phyloP scores from a whole-genome alignment of 2,888 invertebrate genomes.

The Chromoteleia sp. region DNA sequence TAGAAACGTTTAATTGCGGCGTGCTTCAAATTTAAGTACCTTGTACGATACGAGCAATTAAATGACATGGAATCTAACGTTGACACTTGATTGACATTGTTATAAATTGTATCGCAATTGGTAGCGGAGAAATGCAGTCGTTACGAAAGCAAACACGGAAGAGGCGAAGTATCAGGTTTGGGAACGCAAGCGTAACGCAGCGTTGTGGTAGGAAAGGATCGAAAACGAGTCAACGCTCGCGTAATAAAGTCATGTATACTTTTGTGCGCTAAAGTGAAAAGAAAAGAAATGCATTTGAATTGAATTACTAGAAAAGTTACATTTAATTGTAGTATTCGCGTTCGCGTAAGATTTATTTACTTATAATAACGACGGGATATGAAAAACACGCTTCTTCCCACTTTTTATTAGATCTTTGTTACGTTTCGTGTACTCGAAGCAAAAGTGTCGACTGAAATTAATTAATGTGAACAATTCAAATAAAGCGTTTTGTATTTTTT shows the following conservation, averaged over 20 bases:
- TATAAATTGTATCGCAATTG: slow-evolving; percentile 33
- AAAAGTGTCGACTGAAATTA: too few species aligned
- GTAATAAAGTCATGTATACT: slow-evolving; percentile 57
- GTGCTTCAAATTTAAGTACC: not conserved
- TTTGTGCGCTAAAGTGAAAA: slow-evolving; percentile 54
- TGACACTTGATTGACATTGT: slow-evolving; percentile 37
- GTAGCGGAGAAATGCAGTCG: slow-evolving; percentile 64
- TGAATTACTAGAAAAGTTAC: slow-evolving; percentile 61
- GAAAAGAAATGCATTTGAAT: slow-evolving; percentile 66
- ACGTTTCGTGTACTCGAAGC: too few species aligned
- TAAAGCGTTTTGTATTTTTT: too few species aligned
- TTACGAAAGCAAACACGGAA: slow-evolving; percentile 72
- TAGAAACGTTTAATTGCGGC: too few species aligned
- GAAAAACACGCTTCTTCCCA: too few species aligned
- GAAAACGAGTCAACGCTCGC: slow-evolving; percentile 67
- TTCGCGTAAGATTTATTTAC: slow-evolving; percentile 38
- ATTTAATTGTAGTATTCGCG: slow-evolving; percentile 45
- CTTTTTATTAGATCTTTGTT: too few species aligned
- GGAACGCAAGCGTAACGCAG: slow-evolving; percentile 61
- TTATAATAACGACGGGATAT: slow-evolving; percentile 18
- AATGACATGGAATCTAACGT: slow-evolving; percentile 1
- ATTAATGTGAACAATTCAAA: too few species aligned
- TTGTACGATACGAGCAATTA: not conserved
- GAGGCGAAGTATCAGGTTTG: slow-evolving; percentile 66
- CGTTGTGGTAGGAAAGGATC: slow-evolving; percentile 64